phyloP scores from a whole-genome alignment of 2,888 invertebrate species.

The Notocelia uddmanniana region DNA sequence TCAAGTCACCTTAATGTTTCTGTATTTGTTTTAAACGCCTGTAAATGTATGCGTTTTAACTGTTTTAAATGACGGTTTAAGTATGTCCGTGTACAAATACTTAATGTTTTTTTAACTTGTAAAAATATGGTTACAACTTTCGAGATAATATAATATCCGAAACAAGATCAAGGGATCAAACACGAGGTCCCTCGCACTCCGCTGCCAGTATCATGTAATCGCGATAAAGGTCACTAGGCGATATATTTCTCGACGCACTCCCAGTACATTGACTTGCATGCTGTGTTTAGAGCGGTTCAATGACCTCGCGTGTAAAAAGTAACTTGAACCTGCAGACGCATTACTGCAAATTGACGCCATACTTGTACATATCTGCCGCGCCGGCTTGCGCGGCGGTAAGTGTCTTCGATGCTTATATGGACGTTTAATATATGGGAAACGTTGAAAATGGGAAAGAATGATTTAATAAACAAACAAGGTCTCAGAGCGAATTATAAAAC shows the following conservation, averaged over 20 bases:
- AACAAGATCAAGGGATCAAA: slow-evolving; percentile 37
- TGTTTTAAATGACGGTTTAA: not conserved
- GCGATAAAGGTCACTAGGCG: slow-evolving; percentile 43
- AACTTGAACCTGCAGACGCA: slow-evolving; percentile 72
- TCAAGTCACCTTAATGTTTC: too few relatives aligned
- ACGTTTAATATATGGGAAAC: slow-evolving; percentile 36
- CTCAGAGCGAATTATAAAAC: slow-evolving; percentile 4
- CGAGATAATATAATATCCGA: slow-evolving; percentile 8
- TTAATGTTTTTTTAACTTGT: slow-evolving; percentile 6
- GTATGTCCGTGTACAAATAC: too few relatives aligned
- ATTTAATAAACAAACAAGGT: slow-evolving; percentile 34
- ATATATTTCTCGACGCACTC: slow-evolving; percentile 64
- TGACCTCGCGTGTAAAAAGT: slow-evolving; percentile 77
- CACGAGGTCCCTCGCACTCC: slow-evolving; percentile 40
- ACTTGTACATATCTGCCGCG: slow-evolving; percentile 61
- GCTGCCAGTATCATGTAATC: slow-evolving; percentile 30
- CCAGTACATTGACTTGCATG: slow-evolving; percentile 56
- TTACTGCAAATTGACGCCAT: slow-evolving; percentile 81
- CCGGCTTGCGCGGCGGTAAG: slow-evolving; percentile 45
- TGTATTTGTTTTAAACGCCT: not conserved
- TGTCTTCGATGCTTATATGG: slow-evolving; percentile 41
- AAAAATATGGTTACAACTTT: slow-evolving; percentile 8
- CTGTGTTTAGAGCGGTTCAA: slow-evolving; percentile 71
- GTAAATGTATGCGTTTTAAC: not conserved
- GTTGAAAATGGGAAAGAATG: slow-evolving; percentile 27